Evolutionary conservation across 2,113 vertebrate species (phyloP).

Genomic region (Phyllopteryx taeniolatus): DNA sequence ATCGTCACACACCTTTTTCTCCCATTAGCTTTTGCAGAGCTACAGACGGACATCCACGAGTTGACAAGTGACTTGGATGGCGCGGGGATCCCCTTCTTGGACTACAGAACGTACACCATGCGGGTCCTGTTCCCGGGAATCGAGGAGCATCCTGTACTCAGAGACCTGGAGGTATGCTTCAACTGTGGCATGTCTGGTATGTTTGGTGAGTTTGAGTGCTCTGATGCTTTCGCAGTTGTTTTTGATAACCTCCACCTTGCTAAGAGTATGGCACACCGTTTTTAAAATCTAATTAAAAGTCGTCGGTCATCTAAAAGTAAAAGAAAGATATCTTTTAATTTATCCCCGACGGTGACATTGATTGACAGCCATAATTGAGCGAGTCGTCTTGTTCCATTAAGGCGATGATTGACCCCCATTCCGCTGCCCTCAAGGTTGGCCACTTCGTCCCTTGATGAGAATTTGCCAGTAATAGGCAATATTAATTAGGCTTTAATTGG

Average conservation of each 20-base stretch:
- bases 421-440: slow-evolving; percentile 57
- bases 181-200: background rate
- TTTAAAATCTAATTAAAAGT: slow-evolving; percentile 69
- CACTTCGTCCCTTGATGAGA: slow-evolving; percentile 62
- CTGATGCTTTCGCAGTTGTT: background rate
- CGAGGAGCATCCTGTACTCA: slow-evolving; percentile 93
- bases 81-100: slow-evolving; percentile 93
- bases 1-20: background rate
- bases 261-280: slow-evolving; percentile 52
- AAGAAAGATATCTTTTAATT: slow-evolving; percentile 54
- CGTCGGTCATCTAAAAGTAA: slow-evolving; percentile 45
- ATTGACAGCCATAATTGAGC: slow-evolving; percentile 74
- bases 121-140: slow-evolving; percentile 96
- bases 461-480: slow-evolving; percentile 73
- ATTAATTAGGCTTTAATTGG: slow-evolving; percentile 78
- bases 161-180: slow-evolving; percentile 86
- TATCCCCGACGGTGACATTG: slow-evolving; percentile 65
- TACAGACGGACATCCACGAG: slow-evolving; percentile 97
- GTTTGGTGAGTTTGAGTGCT: background rate
- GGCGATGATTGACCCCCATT: slow-evolving; percentile 60
- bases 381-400: slow-evolving; percentile 64
- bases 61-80: slow-evolving; percentile 94
- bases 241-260: background rate
- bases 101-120: slow-evolving; percentile 96
- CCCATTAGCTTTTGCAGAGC: slow-evolving; percentile 88